Conservation (phyloP, 2,888 invertebrate species). For the Rhagonycha lutea region DNA sequence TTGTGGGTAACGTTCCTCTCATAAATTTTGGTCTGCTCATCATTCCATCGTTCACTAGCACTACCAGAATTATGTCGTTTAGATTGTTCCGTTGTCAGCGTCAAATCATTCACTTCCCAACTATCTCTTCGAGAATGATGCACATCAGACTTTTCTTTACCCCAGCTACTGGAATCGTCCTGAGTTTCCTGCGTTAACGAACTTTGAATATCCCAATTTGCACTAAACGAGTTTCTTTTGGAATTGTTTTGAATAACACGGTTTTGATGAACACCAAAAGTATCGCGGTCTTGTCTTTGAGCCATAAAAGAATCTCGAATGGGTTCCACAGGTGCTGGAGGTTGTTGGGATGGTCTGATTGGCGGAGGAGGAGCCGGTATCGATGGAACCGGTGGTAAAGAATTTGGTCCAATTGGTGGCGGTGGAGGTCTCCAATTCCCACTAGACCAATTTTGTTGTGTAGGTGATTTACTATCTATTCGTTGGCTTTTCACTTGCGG, state of each 20-base stretch:
- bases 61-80: conserved; percentile 26
- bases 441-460: conserved; percentile 51
- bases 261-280: conserved; percentile 74
- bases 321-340: conserved; percentile 69
- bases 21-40: conserved; percentile 19
- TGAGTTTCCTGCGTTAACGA: conserved; percentile 49
- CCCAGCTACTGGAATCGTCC: conserved; percentile 57
- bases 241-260: conserved; percentile 48
- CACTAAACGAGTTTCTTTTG: conserved; percentile 54
- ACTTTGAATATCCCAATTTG: conserved; percentile 55
- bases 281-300: conserved; percentile 70
- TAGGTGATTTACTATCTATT: conserved; percentile 51
- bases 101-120: conserved; percentile 57
- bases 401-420: conserved; percentile 62
- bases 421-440: conserved; percentile 61
- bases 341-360: conserved; percentile 61
- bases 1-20: conserved; percentile 42
- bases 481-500: conserved; percentile 38
- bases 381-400: conserved; percentile 65
- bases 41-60: conserved; percentile 40
- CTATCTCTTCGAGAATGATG: conserved; percentile 44
- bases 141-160: conserved; percentile 50
- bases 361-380: conserved; percentile 66
- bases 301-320: conserved; percentile 66
- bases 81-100: conserved; percentile 52